Base-by-base conservation (phyloP, 2,888 invertebrate species). In the Cephalotes varians region DNA sequence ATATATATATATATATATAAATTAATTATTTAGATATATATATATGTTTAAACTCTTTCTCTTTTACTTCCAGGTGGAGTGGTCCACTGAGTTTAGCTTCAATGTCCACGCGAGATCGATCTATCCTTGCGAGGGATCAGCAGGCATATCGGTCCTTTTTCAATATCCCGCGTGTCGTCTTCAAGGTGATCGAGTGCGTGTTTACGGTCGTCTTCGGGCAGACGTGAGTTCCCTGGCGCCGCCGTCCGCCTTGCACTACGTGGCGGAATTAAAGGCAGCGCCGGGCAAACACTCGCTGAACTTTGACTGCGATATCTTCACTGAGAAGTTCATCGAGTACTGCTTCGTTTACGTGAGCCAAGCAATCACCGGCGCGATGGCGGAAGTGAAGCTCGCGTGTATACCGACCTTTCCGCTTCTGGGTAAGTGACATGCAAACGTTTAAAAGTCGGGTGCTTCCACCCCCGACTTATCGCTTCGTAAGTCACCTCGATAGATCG, bases 281-380 rank as follows among this genome's bases (percentile, higher is more conserved):
- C 96, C 97, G 88, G 97, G 97, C 7, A 97, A 97, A 92, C 97
- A 98, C 94, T 97, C 97, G 28, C 95, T 98, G 15, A 95, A 95
- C 1, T 98, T 98, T 94, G 97, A 97, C 94, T 98, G 98, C 92
- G 97, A 97, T 21, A 95, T 98, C 64, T 98, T 98, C 95, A 97
- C 97, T 71, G 98, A 98, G 94, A 96, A 97, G 71, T 98, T 96
- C 93, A 97, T 98, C 37, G 98, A 98, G 94, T 98, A 98, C 93
- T 98, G 98, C 95, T 98, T 98, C 95, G 97, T 97, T 80, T 98
- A 98, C 94, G 98, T 98, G 47, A 98, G 97, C 54, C 97, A 98
- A 92, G 97, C 98, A 0, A 97, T 97, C 87, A 97, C 97, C 0
- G 98, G 98, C 0, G 98, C 98, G 0, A 98, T 98, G 83, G 97